These are phyloP conservation scores for Euphydryas editha DNA, from an alignment of 2,888 invertebrate genomes.

Conservation along the genomic window DNA sequence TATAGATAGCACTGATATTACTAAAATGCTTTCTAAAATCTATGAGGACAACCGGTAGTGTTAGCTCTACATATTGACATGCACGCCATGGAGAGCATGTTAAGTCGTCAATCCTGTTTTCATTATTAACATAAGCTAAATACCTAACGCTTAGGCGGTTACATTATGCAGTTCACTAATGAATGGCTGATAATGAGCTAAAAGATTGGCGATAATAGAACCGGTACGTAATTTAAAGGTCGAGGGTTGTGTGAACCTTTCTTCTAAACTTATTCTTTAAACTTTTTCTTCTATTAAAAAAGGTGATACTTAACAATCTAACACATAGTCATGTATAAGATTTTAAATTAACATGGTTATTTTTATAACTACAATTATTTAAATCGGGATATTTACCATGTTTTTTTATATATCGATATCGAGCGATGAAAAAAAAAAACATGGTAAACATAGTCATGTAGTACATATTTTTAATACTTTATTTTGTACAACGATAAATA, in stretches of 20 bases:
- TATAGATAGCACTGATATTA: no score
- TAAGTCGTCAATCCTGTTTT: constrained; percentile 11
- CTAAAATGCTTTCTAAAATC: background rate
- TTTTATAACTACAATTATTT: no score
- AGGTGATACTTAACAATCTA: background rate
- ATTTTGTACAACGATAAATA: background rate
- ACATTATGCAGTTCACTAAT: constrained; percentile 2
- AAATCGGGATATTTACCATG: no score
- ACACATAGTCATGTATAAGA: no score
- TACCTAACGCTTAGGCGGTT: background rate
- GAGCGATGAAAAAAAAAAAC: no score
- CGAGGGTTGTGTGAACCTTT: background rate
- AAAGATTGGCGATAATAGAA: background rate
- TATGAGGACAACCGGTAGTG: background rate
- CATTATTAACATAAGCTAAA: background rate
- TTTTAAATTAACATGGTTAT: no score
- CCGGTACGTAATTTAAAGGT: background rate
- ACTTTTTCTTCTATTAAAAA: constrained; percentile 6
- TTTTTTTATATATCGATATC: no score
- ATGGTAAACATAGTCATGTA: no score
- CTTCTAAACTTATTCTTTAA: no score
- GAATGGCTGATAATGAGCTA: background rate
- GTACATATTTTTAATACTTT: no score
- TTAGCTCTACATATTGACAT: constrained; percentile 5
- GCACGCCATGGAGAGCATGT: background rate